Conservation (phyloP, 2,888 invertebrate genomes). For the Atherix ibis region DNA sequence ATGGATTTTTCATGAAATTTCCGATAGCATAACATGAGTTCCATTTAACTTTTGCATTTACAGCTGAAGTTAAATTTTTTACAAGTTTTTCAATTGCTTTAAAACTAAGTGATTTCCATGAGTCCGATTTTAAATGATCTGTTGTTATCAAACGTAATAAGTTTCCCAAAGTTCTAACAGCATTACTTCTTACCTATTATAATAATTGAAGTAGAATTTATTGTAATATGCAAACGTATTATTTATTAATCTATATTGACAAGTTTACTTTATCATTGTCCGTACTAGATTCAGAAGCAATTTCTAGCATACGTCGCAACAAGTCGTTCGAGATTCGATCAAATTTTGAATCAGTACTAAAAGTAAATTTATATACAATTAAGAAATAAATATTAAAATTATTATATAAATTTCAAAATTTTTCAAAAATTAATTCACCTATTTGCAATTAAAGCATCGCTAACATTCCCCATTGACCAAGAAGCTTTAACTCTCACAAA, state of each 20-base stretch:
- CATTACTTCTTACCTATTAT: constrained; percentile 36
- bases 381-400: constrained; percentile 3
- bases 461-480: constrained; percentile 77
- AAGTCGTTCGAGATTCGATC: constrained; percentile 54
- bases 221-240: background rate
- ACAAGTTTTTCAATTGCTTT: constrained; percentile 49
- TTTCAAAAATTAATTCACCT: constrained; percentile 33
- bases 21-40: constrained; percentile 82
- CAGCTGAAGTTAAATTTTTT: constrained; percentile 50
- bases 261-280: constrained; percentile 64
- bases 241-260: background rate
- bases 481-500: constrained; percentile 64
- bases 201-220: background rate
- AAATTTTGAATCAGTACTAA: constrained; percentile 38
- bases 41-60: constrained; percentile 80
- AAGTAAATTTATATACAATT: constrained; percentile 10
- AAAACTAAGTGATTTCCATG: constrained; percentile 39
- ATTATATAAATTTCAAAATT: constrained; percentile 2
- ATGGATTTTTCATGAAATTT: constrained; percentile 52
- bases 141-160: constrained; percentile 47
- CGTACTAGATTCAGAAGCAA: constrained; percentile 45
- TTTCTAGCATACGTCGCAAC: constrained; percentile 49
- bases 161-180: constrained; percentile 67
- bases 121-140: constrained; percentile 34
- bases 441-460: constrained; percentile 60